Percentiles rank a stretch among this genome's conserved stretches.
phyloP scores from a whole-genome alignment of 2,113 vertebrate species.

The Bolborhynchus lineola region DNA sequence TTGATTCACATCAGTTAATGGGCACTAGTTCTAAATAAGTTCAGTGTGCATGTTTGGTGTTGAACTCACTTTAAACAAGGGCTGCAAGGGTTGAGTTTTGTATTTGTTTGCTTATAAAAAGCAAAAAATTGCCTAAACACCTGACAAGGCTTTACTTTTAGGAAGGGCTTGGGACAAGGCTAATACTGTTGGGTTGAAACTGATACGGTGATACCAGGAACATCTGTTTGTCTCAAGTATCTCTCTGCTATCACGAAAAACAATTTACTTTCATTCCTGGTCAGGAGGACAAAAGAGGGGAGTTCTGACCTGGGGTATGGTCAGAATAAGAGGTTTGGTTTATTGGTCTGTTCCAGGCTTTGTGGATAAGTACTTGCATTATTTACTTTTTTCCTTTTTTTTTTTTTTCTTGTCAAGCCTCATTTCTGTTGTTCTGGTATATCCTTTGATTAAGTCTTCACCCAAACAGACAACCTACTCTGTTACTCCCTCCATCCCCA shows the following conservation, averaged over 20 bases:
- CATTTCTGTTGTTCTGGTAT: not conserved
- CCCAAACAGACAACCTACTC: not conserved
- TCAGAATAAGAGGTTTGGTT: not conserved
- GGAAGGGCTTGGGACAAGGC: not conserved
- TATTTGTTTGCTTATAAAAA: not conserved
- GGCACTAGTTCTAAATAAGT: not conserved
- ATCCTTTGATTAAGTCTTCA: not conserved
- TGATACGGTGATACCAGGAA: rapidly evolving
- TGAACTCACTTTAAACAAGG: not conserved
- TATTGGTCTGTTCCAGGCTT: not conserved
- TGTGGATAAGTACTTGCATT: not conserved
- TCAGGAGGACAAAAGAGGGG: not conserved
- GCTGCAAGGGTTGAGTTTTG: rapidly evolving
- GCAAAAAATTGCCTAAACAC: not conserved
- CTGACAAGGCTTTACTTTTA: not conserved
- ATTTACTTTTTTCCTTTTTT: too few species aligned
- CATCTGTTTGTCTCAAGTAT: rapidly evolving
- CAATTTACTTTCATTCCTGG: rapidly evolving
- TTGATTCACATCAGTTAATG: not conserved
- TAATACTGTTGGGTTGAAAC: not conserved
- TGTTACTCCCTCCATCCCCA: not conserved
- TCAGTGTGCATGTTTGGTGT: not conserved
- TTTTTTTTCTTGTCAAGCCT: not conserved
- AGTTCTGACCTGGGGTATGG: rapidly evolving
- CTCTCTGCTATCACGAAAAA: not conserved